These are phyloP conservation scores for Chaenocephalus aceratus DNA, from an alignment of 2,113 vertebrate species.

Conservation along the genomic window DNA sequence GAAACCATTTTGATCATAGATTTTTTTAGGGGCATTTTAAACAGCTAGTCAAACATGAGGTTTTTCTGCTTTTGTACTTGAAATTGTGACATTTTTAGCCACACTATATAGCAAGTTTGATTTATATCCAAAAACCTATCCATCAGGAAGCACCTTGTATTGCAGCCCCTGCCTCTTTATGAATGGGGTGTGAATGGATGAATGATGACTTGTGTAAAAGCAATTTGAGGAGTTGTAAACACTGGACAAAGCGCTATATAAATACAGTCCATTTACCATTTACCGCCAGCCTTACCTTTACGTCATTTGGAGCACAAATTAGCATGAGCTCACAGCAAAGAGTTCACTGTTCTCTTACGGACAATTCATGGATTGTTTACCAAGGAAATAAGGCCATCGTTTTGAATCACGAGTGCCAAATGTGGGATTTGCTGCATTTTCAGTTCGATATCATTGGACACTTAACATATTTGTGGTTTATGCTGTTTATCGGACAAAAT, in stretches of 20 bases:
- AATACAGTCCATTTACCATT: too few relatives aligned
- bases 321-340: too few relatives aligned
- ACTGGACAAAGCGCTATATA: too few relatives aligned
- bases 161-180: too few relatives aligned
- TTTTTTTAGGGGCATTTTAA: background rate
- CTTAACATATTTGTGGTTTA: background rate
- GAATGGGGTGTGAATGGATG: too few relatives aligned
- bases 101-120: too few relatives aligned
- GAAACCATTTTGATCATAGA: background rate
- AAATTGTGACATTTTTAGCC: background rate
- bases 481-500: background rate
- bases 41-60: background rate
- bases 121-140: too few relatives aligned
- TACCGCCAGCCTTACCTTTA: too few relatives aligned
- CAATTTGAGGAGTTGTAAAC: too few relatives aligned
- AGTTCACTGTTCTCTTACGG: background rate
- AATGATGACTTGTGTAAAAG: too few relatives aligned
- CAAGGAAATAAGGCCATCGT: background rate
- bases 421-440: background rate
- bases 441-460: background rate
- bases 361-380: background rate
- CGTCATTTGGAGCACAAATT: too few relatives aligned
- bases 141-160: too few relatives aligned
- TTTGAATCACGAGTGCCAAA: background rate
- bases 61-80: background rate